Conservation (phyloP, 2,797 vertebrate species). For the Acropternis orthonyx region DNA sequence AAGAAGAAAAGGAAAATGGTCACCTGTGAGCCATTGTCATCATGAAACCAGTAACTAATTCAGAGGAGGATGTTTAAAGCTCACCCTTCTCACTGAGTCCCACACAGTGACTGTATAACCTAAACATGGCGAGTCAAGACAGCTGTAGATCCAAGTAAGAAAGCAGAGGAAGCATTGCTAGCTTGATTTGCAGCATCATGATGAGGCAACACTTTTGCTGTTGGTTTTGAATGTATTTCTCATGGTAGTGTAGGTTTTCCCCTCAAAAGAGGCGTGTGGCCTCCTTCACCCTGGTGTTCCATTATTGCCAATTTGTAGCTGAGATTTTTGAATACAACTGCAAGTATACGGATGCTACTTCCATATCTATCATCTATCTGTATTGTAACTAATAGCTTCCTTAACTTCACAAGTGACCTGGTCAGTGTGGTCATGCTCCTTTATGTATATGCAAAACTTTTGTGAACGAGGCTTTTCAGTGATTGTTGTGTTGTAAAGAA, state of each 20-base stretch:
- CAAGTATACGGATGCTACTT: not conserved
- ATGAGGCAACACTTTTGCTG: not conserved
- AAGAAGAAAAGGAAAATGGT: not conserved
- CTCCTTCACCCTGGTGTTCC: not conserved
- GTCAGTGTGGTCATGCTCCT: not conserved
- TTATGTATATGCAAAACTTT: not conserved
- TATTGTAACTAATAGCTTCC: not conserved
- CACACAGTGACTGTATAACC: not conserved
- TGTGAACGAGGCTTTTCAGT: not conserved
- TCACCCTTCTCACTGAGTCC: not conserved
- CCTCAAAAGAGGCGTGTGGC: not conserved
- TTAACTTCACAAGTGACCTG: not conserved
- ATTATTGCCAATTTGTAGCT: not conserved
- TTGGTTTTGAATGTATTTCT: not conserved
- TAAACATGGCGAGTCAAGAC: not conserved
- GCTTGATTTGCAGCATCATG: not conserved
- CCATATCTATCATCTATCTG: not conserved
- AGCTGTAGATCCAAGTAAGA: not conserved
- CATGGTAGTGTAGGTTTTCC: not conserved
- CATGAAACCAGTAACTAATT: not conserved
- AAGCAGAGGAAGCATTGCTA: not conserved
- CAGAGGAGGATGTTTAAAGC: not conserved
- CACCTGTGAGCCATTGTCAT: not conserved
- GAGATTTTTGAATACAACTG: not conserved
- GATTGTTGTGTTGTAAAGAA: not conserved